Evolutionary conservation across 2,113 vertebrate genomes (phyloP).

Genomic region (Campylomormyrus tamandua): DNA sequence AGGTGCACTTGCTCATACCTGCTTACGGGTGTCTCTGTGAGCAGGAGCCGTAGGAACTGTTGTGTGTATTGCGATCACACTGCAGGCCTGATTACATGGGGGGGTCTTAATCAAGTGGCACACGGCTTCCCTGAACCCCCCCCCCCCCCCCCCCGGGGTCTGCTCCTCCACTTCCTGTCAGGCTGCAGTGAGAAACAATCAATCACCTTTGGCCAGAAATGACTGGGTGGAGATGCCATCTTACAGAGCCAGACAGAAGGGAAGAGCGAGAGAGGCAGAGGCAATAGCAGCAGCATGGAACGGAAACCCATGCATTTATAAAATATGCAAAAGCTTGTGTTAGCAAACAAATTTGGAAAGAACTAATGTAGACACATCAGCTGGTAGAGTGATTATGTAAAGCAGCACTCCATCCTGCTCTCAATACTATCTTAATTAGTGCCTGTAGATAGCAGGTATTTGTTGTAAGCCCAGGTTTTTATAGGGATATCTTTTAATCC

Average conservation of each 20-base stretch:
- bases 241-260: constrained; percentile 40
- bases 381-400: constrained; percentile 73
- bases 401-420: constrained; percentile 42
- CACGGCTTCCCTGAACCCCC: constrained; percentile 61
- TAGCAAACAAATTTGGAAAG: constrained; percentile 71
- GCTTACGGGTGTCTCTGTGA: constrained; percentile 44
- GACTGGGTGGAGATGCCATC: constrained; percentile 62
- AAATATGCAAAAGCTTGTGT: constrained; percentile 80
- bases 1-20: constrained; percentile 34
- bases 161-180: constrained; percentile 82
- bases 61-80: constrained; percentile 40
- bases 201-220: constrained; percentile 72
- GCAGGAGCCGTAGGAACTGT: constrained; percentile 47
- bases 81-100: constrained; percentile 77
- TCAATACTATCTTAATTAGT: constrained; percentile 38
- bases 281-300: constrained; percentile 27
- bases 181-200: constrained; percentile 85
- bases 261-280: constrained; percentile 62
- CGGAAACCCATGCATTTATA: constrained; percentile 72
- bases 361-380: constrained; percentile 66
- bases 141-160: constrained; percentile 53
- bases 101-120: constrained; percentile 82
- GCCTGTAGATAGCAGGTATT: neutral
- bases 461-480: constrained; percentile 43
- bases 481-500: neutral